These are phyloP conservation scores for Suillia variegata DNA, from an alignment of 2,888 invertebrate species.

Conservation along the genomic window DNA sequence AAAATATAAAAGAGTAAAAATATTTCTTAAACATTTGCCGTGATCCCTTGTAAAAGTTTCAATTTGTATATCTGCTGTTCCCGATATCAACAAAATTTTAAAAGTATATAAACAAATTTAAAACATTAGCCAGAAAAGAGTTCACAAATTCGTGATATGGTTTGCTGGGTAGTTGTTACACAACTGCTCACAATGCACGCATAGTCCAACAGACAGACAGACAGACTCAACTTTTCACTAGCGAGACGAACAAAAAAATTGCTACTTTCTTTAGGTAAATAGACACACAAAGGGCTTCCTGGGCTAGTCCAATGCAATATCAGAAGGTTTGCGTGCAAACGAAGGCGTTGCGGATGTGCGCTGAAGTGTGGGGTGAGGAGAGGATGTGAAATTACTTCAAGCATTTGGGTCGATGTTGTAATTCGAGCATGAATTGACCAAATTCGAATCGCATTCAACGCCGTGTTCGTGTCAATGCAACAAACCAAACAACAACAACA, in stretches of 20 bases:
- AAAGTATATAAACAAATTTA: no score
- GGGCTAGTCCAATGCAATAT: not conserved
- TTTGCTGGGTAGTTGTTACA: no score
- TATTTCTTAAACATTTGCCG: no score
- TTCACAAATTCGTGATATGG: no score
- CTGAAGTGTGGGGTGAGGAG: no score
- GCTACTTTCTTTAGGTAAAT: not conserved
- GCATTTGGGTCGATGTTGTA: not conserved
- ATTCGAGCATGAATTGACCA: constrained; percentile 8
- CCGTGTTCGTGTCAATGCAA: constrained; percentile 5
- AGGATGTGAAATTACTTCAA: no score
- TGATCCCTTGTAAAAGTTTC: no score
- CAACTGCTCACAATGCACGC: not conserved
- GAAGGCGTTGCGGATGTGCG: not conserved
- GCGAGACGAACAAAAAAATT: not conserved
- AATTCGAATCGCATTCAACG: constrained; percentile 4
- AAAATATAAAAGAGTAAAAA: no score
- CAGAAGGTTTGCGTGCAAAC: not conserved
- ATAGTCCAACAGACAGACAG: not conserved
- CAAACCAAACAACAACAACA: not conserved
- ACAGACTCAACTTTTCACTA: not conserved
- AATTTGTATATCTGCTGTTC: no score
- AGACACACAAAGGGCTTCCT: constrained; percentile 5
- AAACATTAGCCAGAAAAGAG: no score
- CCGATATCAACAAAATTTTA: no score